Conservation (phyloP, 2,113 vertebrate species). For the Platysteira castanea region DNA sequence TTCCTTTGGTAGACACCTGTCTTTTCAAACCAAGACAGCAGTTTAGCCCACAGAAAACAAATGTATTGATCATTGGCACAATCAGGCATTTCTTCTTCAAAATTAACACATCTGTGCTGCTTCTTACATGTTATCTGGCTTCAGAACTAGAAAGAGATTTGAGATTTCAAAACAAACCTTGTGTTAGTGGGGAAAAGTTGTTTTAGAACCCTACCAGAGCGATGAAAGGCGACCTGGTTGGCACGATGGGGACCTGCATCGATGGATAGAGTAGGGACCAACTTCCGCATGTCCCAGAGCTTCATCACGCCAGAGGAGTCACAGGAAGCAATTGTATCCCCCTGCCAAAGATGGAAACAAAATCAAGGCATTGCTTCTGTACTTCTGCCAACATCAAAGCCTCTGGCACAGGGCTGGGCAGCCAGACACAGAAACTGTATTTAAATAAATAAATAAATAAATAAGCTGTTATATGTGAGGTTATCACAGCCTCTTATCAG, state of each 20-base stretch:
- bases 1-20: no score
- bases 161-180: neutral
- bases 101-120: neutral
- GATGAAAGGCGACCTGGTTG: conserved; percentile 80
- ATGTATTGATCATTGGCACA: neutral
- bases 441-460: neutral
- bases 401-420: neutral
- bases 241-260: conserved; percentile 74
- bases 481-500: neutral
- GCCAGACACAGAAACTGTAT: neutral
- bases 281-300: conserved; percentile 81
- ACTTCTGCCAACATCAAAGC: neutral
- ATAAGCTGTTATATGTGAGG: neutral
- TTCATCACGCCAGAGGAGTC: conserved; percentile 73
- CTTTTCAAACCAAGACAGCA: no score
- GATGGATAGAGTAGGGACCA: conserved; percentile 45
- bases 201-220: conserved; percentile 62
- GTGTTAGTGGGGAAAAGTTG: neutral
- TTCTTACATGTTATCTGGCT: neutral
- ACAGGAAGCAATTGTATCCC: conserved; percentile 78
- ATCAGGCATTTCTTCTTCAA: neutral
- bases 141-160: neutral
- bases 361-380: neutral
- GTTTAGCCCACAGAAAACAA: neutral
- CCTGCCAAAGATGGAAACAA: conserved; percentile 40